phyloP scores from a whole-genome alignment of 2,797 vertebrate genomes.

The Salarias fasciatus region DNA sequence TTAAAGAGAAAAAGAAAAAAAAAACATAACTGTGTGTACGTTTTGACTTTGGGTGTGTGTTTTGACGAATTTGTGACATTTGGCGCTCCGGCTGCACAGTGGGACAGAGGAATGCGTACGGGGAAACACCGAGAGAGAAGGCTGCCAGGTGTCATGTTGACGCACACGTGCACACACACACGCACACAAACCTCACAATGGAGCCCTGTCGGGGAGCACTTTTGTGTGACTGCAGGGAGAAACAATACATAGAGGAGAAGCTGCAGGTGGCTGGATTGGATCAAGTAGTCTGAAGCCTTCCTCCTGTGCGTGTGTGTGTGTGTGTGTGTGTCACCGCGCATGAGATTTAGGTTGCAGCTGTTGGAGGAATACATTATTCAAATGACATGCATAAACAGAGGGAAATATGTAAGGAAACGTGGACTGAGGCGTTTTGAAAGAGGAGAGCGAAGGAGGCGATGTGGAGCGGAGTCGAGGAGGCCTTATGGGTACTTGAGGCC shows the following conservation, averaged over 20 bases:
- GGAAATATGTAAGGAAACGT: not conserved
- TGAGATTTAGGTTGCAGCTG: constrained; percentile 23
- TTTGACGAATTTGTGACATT: constrained; percentile 34
- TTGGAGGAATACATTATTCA: constrained; percentile 34
- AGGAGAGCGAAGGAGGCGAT: not conserved
- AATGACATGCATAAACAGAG: constrained; percentile 4
- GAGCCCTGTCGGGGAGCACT: constrained; percentile 42
- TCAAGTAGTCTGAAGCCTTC: constrained; percentile 39
- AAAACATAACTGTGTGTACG: constrained; percentile 14
- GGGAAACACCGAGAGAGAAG: constrained; percentile 14
- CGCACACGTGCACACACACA: not conserved
- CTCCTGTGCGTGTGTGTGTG: constrained; percentile 17
- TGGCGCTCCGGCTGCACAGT: constrained; percentile 16
- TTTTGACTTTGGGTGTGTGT: constrained; percentile 9
- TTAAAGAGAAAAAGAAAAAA: not conserved
- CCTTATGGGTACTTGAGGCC: not conserved
- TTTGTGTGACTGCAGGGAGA: constrained; percentile 43
- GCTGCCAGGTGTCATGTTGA: constrained; percentile 41
- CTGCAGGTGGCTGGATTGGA: constrained; percentile 53
- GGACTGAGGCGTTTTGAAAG: constrained; percentile 5
- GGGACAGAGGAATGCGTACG: constrained; percentile 11
- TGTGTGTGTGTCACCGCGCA: constrained; percentile 13
- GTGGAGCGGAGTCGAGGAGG: too few species aligned
- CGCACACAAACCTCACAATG: constrained; percentile 31
- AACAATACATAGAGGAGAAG: constrained; percentile 37